These are phyloP conservation scores for Conger conger DNA, from an alignment of 2,113 vertebrate species.

Conservation along the genomic window DNA sequence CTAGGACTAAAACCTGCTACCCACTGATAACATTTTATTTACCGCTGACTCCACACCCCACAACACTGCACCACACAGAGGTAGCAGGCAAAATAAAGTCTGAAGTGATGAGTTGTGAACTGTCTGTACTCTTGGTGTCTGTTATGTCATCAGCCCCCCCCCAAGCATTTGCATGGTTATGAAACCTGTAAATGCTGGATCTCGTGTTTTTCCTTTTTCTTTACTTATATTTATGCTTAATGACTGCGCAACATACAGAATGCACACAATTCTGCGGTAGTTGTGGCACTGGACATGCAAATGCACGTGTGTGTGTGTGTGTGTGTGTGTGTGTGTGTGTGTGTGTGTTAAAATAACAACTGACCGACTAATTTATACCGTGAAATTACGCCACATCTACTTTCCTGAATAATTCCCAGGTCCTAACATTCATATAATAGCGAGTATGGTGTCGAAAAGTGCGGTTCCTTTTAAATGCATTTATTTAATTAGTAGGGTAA, in stretches of 20 bases:
- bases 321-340: not conserved
- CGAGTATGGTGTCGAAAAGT: too few species aligned
- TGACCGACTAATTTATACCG: not conserved
- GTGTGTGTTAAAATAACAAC: not conserved
- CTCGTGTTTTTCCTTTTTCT: not conserved
- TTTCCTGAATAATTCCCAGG: too few species aligned
- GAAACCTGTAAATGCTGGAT: not conserved
- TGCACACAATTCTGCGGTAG: too few species aligned
- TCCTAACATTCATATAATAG: not conserved
- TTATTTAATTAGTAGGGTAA: too few species aligned
- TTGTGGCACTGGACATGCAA: too few species aligned
- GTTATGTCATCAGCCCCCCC: not conserved
- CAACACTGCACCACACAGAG: not conserved
- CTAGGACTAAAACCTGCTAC: not conserved
- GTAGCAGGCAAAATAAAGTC: not conserved
- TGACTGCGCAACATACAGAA: too few species aligned
- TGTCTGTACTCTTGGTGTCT: not conserved
- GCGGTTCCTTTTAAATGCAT: too few species aligned
- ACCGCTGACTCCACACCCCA: not conserved
- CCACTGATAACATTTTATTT: not conserved
- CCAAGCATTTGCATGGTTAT: not conserved
- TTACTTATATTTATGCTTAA: too few species aligned
- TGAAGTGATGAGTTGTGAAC: not conserved
- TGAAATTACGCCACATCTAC: not conserved
- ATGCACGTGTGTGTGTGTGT: too few species aligned